Evolutionary conservation across 2,888 invertebrate genomes (phyloP).

Genomic region (Allacma fusca): DNA sequence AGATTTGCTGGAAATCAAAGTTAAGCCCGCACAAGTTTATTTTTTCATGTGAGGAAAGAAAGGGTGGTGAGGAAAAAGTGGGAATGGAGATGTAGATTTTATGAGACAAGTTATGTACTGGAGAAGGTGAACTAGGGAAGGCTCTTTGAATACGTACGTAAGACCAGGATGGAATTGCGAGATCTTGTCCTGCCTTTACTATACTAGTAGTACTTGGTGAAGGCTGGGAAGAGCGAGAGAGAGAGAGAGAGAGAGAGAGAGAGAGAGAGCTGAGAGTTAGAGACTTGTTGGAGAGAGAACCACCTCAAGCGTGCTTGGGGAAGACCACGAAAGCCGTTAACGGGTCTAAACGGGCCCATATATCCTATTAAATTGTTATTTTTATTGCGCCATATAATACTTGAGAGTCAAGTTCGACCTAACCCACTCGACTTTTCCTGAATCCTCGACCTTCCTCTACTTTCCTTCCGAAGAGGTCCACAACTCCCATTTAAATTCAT

Average conservation of each 20-base stretch:
- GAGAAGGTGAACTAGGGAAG: background rate
- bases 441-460: constrained; percentile 37
- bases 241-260: too few relatives aligned
- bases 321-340: constrained; percentile 48
- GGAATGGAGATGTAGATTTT: constrained; percentile 31
- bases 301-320: constrained; percentile 40
- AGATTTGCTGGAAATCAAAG: constrained; percentile 3
- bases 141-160: too few relatives aligned
- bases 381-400: constrained; percentile 52
- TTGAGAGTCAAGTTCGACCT: constrained; percentile 47
- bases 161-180: too few relatives aligned
- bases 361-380: constrained; percentile 55
- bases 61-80: background rate
- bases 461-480: constrained; percentile 16
- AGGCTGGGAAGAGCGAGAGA: too few relatives aligned
- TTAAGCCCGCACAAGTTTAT: constrained; percentile 12
- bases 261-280: too few relatives aligned
- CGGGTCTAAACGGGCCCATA: constrained; percentile 50
- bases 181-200: too few relatives aligned
- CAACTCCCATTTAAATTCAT: constrained; percentile 30
- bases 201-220: too few relatives aligned
- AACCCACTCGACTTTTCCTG: constrained; percentile 47
- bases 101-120: constrained; percentile 1
- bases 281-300: constrained; percentile 34
- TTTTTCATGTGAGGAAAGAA: constrained; percentile 2